Conservation (phyloP, 2,113 vertebrate species). For the Boulengeromyrus knoepffleri region DNA sequence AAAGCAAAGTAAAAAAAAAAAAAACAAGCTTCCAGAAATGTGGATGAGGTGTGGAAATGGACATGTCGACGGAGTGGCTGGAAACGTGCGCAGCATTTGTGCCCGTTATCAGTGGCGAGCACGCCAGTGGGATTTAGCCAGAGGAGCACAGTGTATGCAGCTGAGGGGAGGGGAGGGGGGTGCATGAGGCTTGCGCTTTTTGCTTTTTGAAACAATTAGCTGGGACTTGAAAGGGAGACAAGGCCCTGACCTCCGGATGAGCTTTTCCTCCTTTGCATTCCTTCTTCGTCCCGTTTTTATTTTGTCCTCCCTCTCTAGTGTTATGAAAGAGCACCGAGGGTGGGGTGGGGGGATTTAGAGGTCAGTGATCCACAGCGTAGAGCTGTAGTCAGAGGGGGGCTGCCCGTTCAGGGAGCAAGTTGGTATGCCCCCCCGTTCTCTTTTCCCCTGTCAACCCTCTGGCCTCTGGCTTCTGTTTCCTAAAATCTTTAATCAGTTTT, state of each 20-base stretch:
- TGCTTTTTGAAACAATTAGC: neutral
- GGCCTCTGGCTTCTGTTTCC: slow-evolving; percentile 26
- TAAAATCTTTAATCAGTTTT: slow-evolving; percentile 51
- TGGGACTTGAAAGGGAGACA: neutral
- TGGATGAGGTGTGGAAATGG: neutral
- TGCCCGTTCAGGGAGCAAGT: neutral
- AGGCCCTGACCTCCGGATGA: neutral
- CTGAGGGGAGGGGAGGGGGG: neutral
- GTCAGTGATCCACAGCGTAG: neutral
- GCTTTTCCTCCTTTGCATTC: neutral
- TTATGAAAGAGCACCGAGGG: neutral
- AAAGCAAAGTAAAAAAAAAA: neutral
- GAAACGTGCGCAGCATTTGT: neutral
- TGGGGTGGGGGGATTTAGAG: neutral
- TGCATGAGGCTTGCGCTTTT: neutral
- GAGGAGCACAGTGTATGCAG: neutral
- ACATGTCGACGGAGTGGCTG: neutral
- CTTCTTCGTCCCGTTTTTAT: neutral
- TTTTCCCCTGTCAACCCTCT: slow-evolving; percentile 15
- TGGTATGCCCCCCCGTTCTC: neutral
- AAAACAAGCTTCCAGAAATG: neutral
- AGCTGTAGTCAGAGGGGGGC: neutral
- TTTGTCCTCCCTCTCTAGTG: neutral
- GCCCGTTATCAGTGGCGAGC: neutral
- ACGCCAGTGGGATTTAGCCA: neutral